These are phyloP conservation scores for Petaurus breviceps DNA, from an alignment of 2,113 vertebrate genomes.

Conservation along the genomic window DNA sequence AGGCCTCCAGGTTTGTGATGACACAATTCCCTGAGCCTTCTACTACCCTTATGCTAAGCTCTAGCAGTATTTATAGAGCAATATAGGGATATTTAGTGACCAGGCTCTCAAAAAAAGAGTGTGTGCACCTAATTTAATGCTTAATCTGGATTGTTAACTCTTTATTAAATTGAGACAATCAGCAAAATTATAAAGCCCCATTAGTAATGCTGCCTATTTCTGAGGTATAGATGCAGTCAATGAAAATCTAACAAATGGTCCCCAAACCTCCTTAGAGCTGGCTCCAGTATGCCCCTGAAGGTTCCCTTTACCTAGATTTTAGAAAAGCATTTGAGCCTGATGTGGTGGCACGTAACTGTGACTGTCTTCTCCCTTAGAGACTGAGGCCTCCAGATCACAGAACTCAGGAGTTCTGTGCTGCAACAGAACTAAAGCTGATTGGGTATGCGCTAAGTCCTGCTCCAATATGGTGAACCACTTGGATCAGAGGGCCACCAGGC, in stretches of 20 bases:
- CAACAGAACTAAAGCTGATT: not conserved
- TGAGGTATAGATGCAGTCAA: not conserved
- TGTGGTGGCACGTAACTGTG: not conserved
- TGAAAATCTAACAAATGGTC: not conserved
- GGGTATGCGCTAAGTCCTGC: not conserved
- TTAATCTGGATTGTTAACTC: not conserved
- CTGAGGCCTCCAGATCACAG: not conserved
- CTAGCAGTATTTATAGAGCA: not conserved
- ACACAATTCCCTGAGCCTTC: not conserved
- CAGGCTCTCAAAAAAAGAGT: not conserved
- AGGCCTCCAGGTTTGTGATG: not conserved
- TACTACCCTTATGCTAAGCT: not conserved
- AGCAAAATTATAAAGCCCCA: not conserved
- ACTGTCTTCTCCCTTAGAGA: not conserved
- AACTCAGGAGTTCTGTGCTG: not conserved
- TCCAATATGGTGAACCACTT: not conserved
- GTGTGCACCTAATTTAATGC: not conserved
- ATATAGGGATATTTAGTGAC: not conserved
- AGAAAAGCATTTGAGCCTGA: not conserved
- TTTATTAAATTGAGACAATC: not conserved
- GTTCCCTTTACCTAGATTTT: not conserved
- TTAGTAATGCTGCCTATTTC: not conserved
- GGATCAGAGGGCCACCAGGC: not conserved
- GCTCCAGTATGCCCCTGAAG: not conserved
- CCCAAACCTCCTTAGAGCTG: not conserved